Conservation (phyloP, 2,113 vertebrate species). For the Lagopus muta region DNA sequence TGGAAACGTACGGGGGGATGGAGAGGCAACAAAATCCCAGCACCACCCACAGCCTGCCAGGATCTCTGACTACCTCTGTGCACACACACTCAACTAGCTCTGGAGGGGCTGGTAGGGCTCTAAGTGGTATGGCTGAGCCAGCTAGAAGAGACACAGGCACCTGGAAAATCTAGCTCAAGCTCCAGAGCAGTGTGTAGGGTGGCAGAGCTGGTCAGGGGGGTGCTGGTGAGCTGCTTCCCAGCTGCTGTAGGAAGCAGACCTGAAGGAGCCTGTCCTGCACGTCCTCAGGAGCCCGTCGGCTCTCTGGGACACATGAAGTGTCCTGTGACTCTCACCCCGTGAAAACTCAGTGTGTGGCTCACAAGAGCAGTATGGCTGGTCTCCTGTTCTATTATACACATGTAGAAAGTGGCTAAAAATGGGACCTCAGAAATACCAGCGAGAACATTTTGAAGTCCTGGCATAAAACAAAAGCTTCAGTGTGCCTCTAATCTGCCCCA, state of each 20-base stretch:
- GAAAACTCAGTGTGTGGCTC: background rate
- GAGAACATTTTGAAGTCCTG: background rate
- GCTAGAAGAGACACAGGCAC: background rate
- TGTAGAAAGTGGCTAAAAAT: background rate
- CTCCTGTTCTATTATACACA: background rate
- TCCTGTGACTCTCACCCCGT: slow-evolving; percentile 16
- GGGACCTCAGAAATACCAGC: background rate
- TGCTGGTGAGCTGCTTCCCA: background rate
- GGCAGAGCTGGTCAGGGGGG: background rate
- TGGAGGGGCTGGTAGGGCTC: background rate
- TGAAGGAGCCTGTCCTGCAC: background rate
- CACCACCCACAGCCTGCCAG: background rate
- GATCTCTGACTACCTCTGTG: background rate
- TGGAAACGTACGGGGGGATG: background rate
- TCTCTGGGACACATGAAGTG: background rate
- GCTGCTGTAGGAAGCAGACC: background rate
- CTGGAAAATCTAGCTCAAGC: background rate
- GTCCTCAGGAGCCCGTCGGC: background rate
- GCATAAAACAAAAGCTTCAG: slow-evolving; percentile 36
- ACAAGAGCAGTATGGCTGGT: background rate
- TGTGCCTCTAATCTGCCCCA: slow-evolving; percentile 12
- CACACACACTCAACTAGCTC: background rate
- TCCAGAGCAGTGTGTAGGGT: background rate
- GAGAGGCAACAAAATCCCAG: background rate
- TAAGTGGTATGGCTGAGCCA: rapidly evolving